These are phyloP conservation scores for Uropsilus gracilis DNA, from an alignment of 2,113 vertebrate species.

Conservation along the genomic window DNA sequence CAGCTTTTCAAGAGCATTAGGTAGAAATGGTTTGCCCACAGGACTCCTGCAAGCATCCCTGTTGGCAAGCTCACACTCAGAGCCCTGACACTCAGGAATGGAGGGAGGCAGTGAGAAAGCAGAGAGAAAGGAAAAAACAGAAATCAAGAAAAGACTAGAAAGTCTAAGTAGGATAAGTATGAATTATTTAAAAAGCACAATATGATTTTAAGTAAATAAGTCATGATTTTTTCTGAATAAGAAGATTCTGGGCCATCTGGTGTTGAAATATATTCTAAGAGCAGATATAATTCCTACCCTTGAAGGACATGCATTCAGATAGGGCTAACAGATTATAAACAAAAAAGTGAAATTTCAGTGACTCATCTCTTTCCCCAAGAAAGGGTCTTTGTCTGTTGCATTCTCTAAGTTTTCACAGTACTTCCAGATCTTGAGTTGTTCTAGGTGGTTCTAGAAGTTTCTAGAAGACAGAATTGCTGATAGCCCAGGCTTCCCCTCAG, in stretches of 20 bases:
- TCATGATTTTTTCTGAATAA: neutral
- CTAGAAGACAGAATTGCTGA: neutral
- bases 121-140: neutral
- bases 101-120: neutral
- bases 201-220: neutral
- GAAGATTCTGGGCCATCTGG: neutral
- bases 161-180: neutral
- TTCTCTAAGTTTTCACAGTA: neutral
- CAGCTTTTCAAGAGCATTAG: neutral
- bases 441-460: neutral
- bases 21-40: neutral
- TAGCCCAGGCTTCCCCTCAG: neutral
- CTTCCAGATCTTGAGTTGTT: neutral
- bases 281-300: neutral
- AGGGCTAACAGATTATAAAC: neutral
- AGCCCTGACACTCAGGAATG: neutral
- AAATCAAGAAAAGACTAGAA: slow-evolving; percentile 8
- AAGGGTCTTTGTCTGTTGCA: neutral
- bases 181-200: neutral
- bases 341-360: slow-evolving; percentile 7
- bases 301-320: neutral
- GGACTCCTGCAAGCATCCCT: neutral
- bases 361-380: neutral
- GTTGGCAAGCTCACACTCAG: neutral
- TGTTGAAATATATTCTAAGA: neutral